Percentiles rank a stretch among this genome's conserved stretches.
Conservation (phyloP, 2,888 invertebrate species). For the Cerastis leucographa region DNA sequence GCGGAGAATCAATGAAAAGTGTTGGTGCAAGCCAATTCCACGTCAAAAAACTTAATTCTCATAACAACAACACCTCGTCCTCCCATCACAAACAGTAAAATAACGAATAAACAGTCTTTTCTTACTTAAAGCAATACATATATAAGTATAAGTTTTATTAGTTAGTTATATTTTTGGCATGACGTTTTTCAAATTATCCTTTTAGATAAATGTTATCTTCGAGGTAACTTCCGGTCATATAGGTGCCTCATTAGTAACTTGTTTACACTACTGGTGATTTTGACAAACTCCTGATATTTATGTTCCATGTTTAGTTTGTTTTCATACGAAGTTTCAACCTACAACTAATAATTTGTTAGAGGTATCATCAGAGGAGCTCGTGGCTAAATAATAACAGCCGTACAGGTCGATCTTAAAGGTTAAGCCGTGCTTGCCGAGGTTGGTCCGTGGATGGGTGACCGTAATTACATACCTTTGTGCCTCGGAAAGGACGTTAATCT, state of each 20-base stretch:
- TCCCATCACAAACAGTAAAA: neutral
- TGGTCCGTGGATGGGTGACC: too few species aligned
- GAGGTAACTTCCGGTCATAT: conserved; percentile 5
- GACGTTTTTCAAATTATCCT: conserved; percentile 10
- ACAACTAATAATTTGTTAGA: too few species aligned
- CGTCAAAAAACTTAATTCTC: neutral
- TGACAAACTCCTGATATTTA: neutral
- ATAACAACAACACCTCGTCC: neutral
- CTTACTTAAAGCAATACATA: too few species aligned
- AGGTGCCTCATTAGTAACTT: conserved; percentile 1
- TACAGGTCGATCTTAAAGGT: too few species aligned
- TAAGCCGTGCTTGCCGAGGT: too few species aligned
- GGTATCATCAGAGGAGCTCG: too few species aligned
- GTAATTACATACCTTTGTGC: too few species aligned
- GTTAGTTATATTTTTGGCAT: neutral
- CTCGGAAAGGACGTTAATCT: too few species aligned
- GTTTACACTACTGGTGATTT: conserved; percentile 17
- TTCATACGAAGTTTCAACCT: neutral
- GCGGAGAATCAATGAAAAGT: too few species aligned
- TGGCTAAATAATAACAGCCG: too few species aligned
- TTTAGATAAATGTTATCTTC: neutral
- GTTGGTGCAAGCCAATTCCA: neutral
- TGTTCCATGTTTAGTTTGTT: neutral
- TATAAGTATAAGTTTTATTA: neutral
- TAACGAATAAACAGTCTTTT: too few species aligned